Evolutionary conservation across 2,888 invertebrate species (phyloP).

Genomic region (Lithophane socia): DNA sequence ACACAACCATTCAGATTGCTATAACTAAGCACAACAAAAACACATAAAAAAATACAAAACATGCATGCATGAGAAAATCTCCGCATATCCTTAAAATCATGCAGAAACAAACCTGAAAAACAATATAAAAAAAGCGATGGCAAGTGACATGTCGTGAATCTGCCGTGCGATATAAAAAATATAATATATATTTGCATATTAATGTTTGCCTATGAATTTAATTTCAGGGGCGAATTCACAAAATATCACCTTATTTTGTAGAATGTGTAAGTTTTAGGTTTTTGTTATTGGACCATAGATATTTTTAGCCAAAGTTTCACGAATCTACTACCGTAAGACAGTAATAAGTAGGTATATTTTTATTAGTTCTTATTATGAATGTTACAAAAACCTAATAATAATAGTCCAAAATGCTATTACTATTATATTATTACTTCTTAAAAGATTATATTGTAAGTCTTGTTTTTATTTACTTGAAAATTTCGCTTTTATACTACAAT

Average conservation of each 20-base stretch:
- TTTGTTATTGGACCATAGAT: slow-evolving; percentile 20
- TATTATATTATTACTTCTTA: too few relatives aligned
- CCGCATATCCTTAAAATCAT: slow-evolving; percentile 50
- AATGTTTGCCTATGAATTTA: slow-evolving; percentile 8
- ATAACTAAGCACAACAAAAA: slow-evolving; percentile 49
- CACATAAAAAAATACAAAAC: slow-evolving; percentile 35
- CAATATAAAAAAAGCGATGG: slow-evolving; percentile 71
- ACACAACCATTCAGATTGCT: slow-evolving; percentile 54
- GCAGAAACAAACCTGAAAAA: slow-evolving; percentile 55
- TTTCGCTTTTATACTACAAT: too few relatives aligned
- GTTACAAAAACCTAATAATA: too few relatives aligned
- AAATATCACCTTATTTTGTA: slow-evolving; percentile 58
- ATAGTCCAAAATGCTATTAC: too few relatives aligned
- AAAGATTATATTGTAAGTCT: too few relatives aligned
- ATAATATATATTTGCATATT: slow-evolving; percentile 29
- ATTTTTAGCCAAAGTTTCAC: slow-evolving; percentile 1
- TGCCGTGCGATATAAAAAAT: slow-evolving; percentile 69
- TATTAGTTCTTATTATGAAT: too few relatives aligned
- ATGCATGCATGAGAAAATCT: slow-evolving; percentile 47
- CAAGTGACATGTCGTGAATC: slow-evolving; percentile 74
- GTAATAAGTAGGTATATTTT: too few relatives aligned
- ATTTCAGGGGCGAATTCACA: slow-evolving; percentile 61
- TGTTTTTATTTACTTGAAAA: neutral
- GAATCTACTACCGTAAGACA: too few relatives aligned
- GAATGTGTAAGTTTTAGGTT: slow-evolving; percentile 17